Conservation (phyloP, 1,140 invertebrate species). For the Proales similis region DNA sequence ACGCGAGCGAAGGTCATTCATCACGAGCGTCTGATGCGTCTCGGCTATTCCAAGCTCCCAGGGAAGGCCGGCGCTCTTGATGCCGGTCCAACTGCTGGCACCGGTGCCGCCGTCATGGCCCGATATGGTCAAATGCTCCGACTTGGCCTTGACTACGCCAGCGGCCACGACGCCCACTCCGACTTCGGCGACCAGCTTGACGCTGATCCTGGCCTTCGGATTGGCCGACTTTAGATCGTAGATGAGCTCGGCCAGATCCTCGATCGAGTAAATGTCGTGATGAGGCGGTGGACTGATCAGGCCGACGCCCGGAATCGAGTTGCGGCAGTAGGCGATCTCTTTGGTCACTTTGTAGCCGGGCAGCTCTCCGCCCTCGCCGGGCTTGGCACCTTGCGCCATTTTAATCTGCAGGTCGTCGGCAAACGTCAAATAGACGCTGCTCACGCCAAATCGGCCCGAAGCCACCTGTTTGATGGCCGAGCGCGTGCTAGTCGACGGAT, state of each 20-base stretch:
- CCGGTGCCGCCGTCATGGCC: slow-evolving; percentile 97
- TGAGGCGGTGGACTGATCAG: slow-evolving; percentile 96
- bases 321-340: slow-evolving; percentile 86
- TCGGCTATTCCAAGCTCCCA: slow-evolving; percentile 96
- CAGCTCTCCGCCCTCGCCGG: slow-evolving; percentile 53
- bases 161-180: slow-evolving; percentile 95
- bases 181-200: slow-evolving; percentile 95
- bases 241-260: slow-evolving; percentile 94
- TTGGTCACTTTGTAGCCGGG: slow-evolving; percentile 66
- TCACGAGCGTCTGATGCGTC: slow-evolving; percentile 84
- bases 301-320: slow-evolving; percentile 93
- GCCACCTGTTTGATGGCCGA: slow-evolving; percentile 73
- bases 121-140: slow-evolving; percentile 94
- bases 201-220: slow-evolving; percentile 85
- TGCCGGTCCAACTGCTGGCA: slow-evolving; percentile 89
- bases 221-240: slow-evolving; percentile 97
- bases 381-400: slow-evolving; percentile 55
- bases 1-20: slow-evolving; percentile 88
- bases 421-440: slow-evolving; percentile 88
- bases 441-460: slow-evolving; percentile 94
- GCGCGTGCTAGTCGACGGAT: slow-evolving; percentile 62
- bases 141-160: slow-evolving; percentile 95
- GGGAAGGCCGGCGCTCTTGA: slow-evolving; percentile 84
- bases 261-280: slow-evolving; percentile 98
- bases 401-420: slow-evolving; percentile 60